phyloP scores from a whole-genome alignment of 1,140 invertebrate genomes.

The Caenorhabditis briggsae region DNA sequence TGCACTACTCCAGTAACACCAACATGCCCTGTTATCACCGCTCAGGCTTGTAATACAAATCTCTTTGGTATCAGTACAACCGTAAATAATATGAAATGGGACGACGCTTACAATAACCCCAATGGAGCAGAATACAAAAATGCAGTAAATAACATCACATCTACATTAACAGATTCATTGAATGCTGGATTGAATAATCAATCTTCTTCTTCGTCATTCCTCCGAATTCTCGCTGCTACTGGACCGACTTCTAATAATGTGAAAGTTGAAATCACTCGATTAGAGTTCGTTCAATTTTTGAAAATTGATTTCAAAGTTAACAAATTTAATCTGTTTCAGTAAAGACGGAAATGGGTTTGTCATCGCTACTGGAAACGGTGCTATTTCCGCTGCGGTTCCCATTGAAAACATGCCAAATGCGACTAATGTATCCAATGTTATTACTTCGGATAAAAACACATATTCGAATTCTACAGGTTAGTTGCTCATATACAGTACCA shows the following conservation, averaged over 20 bases:
- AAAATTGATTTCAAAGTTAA: not conserved
- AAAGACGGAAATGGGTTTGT: not conserved
- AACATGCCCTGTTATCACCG: not conserved
- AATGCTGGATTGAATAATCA: conserved; percentile 4
- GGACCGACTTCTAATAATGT: conserved; percentile 2
- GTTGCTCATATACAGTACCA: no score
- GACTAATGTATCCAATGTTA: not conserved
- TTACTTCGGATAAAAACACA: not conserved
- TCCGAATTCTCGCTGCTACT: not conserved
- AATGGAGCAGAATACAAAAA: not conserved
- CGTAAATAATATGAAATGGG: not conserved
- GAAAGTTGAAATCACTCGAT: not conserved
- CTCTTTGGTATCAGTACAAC: not conserved
- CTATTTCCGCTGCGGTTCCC: not conserved
- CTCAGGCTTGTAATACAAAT: conserved; percentile 8
- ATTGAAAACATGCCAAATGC: not conserved
- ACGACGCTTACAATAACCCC: not conserved
- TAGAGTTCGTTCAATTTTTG: not conserved
- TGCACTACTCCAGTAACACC: conserved; percentile 8
- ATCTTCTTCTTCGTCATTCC: not conserved
- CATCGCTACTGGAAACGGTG: conserved; percentile 19
- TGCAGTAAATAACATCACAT: not conserved
- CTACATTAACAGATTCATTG: not conserved
- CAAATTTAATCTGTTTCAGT: not conserved
- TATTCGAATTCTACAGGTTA: not conserved